Percentiles rank a stretch among this genome's conserved stretches.
phyloP scores from a whole-genome alignment of 2,797 vertebrate genomes.

The Acipenser transmontanus region DNA sequence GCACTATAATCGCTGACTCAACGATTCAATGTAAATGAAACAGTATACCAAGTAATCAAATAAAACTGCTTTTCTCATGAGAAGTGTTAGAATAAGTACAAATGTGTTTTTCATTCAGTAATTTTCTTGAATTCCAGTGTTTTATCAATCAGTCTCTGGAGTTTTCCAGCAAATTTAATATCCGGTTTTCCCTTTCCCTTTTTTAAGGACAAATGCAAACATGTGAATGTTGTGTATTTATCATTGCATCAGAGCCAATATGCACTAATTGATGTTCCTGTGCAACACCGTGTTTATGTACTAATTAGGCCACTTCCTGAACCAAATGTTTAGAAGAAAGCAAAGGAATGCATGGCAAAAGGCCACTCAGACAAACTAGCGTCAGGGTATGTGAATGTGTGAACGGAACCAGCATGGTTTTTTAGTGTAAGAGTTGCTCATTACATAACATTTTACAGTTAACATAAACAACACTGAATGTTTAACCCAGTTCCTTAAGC shows the following conservation, averaged over 20 bases:
- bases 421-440: constrained; percentile 1
- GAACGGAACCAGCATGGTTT: constrained; percentile 6
- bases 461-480: neutral
- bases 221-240: constrained; percentile 32
- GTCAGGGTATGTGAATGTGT: constrained; percentile 38
- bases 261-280: constrained; percentile 62
- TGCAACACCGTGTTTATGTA: constrained; percentile 65
- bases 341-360: constrained; percentile 64
- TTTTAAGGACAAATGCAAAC: neutral
- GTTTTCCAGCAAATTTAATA: constrained; percentile 26
- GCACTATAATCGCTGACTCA: constrained; percentile 7
- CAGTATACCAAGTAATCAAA: neutral
- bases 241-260: constrained; percentile 45
- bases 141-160: neutral
- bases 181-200: constrained; percentile 9
- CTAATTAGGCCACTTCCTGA: constrained; percentile 84
- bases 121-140: neutral
- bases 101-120: neutral
- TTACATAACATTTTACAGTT: constrained; percentile 29
- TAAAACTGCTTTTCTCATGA: neutral
- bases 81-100: neutral
- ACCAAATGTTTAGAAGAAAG: constrained; percentile 68
- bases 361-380: constrained; percentile 59
- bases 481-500: neutral
- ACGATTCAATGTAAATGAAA: neutral